Percentiles rank a stretch among this genome's conserved stretches.
Conservation (phyloP, 2,888 invertebrate species). For the Matsumyia berberina region DNA sequence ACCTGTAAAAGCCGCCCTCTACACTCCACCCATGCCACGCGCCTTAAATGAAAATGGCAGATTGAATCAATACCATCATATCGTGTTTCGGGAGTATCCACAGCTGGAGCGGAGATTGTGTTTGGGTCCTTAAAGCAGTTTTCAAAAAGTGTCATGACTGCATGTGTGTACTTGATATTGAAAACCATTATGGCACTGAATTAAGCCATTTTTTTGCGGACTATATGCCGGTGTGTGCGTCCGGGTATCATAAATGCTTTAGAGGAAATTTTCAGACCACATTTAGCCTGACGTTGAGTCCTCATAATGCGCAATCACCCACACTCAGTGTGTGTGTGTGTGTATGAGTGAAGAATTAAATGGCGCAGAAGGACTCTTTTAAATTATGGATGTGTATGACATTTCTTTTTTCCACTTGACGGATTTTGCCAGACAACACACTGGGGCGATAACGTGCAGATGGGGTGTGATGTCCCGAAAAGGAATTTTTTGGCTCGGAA, state of each 20-base stretch:
- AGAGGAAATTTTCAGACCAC: slow-evolving; percentile 12
- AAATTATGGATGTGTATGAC: slow-evolving; percentile 46
- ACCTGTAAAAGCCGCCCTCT: neutral
- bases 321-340: neutral
- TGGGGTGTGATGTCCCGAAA: slow-evolving; percentile 47
- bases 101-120: slow-evolving; percentile 22
- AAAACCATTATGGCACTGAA: slow-evolving; percentile 35
- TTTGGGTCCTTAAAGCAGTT: slow-evolving; percentile 38
- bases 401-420: slow-evolving; percentile 39
- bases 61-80: slow-evolving; percentile 39
- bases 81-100: slow-evolving; percentile 1
- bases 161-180: slow-evolving; percentile 33
- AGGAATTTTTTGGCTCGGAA: slow-evolving; percentile 30
- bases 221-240: slow-evolving; percentile 21
- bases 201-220: slow-evolving; percentile 37
- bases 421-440: neutral
- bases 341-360: slow-evolving; percentile 56
- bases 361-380: slow-evolving; percentile 67
- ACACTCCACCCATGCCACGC: slow-evolving; percentile 5
- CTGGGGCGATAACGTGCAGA: slow-evolving; percentile 35
- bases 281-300: neutral
- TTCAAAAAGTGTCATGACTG: slow-evolving; percentile 34
- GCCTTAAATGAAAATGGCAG: slow-evolving; percentile 29
- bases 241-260: slow-evolving; percentile 23
- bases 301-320: slow-evolving; percentile 7